Evolutionary conservation across 2,888 invertebrate species (phyloP).

Genomic region (Apamea crenata): DNA sequence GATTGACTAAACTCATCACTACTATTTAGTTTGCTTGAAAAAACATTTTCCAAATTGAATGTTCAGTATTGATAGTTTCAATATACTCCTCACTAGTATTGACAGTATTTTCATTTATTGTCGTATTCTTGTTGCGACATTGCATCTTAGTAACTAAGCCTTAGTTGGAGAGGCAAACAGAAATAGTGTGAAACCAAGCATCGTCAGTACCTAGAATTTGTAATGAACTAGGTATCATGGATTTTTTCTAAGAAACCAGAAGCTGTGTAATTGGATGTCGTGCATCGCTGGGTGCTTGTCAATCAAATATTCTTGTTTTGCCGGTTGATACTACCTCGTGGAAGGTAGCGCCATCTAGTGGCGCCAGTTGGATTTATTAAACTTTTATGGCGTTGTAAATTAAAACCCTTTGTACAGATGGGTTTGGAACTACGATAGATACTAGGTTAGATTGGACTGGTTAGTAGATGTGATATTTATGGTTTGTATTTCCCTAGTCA

Average conservation of each 20-base stretch:
- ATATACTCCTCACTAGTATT: background rate
- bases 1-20: background rate
- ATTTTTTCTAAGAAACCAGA: slow-evolving; percentile 39
- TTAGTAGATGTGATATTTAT: background rate
- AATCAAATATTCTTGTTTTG: slow-evolving; percentile 58
- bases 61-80: background rate
- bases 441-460: background rate
- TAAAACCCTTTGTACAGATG: background rate
- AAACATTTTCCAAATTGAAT: background rate
- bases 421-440: background rate
- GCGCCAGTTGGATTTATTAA: slow-evolving; percentile 22
- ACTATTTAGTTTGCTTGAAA: background rate
- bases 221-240: slow-evolving; percentile 42
- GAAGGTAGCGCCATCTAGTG: slow-evolving; percentile 46
- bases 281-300: slow-evolving; percentile 51
- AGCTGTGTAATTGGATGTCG: slow-evolving; percentile 57
- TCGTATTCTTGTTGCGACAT: background rate
- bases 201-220: slow-evolving; percentile 16
- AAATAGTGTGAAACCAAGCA: slow-evolving; percentile 6
- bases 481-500: background rate
- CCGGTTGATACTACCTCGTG: slow-evolving; percentile 13
- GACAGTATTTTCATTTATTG: background rate
- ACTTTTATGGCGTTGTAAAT: slow-evolving; percentile 26
- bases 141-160: background rate
- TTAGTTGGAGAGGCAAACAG: background rate